Percentiles rank a stretch among this genome's conserved stretches.
These are phyloP conservation scores for Gadopsis bispinosus DNA, from an alignment of 2,797 vertebrate species.

Conservation along the genomic window DNA sequence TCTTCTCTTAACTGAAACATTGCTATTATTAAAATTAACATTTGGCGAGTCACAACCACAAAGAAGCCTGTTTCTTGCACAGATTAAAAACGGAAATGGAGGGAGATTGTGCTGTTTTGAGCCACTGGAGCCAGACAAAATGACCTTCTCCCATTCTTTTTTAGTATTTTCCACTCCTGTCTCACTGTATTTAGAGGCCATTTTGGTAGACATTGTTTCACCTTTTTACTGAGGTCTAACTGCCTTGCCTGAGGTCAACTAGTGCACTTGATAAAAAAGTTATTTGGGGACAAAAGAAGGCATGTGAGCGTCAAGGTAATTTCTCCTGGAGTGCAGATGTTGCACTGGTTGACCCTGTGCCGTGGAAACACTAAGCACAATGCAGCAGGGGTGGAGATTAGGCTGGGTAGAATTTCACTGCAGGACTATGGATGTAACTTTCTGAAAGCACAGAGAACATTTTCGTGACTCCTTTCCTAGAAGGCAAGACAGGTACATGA, in stretches of 20 bases:
- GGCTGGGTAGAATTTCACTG: conserved; percentile 52
- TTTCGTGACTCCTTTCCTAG: background rate
- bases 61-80: conserved; percentile 8
- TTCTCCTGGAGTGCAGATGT: conserved; percentile 61
- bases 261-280: conserved; percentile 37
- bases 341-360: conserved; percentile 50
- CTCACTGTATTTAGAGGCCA: conserved; percentile 21
- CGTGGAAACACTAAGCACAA: conserved; percentile 37
- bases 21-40: background rate
- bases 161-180: conserved; percentile 6
- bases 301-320: conserved; percentile 35
- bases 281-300: conserved; percentile 48
- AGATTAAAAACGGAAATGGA: conserved; percentile 15
- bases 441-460: conserved; percentile 12
- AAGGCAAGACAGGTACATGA: conserved; percentile 20
- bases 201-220: conserved; percentile 32
- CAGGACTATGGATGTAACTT: conserved; percentile 19
- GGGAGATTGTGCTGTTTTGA: background rate
- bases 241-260: conserved; percentile 25
- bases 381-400: conserved; percentile 52
- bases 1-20: background rate
- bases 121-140: conserved; percentile 23
- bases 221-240: conserved; percentile 28
- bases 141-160: conserved; percentile 12
- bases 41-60: background rate